These are phyloP conservation scores for Polia nebulosa DNA, from an alignment of 2,888 invertebrate species.

Conservation along the genomic window DNA sequence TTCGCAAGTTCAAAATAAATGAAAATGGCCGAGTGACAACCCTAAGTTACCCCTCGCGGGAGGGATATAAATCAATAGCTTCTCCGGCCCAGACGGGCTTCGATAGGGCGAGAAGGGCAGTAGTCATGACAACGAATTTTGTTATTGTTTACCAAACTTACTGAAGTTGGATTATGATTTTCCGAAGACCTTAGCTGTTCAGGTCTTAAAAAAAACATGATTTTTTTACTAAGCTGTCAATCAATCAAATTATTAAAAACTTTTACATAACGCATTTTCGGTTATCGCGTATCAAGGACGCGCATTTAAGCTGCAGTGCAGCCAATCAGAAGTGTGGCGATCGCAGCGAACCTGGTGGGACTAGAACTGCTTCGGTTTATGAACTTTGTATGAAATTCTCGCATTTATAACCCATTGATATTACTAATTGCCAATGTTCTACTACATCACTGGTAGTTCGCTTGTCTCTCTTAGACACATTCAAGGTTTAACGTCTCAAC, in stretches of 20 bases:
- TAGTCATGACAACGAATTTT: slow-evolving; percentile 1
- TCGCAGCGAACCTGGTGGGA: neutral
- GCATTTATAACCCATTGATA: neutral
- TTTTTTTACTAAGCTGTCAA: too few species aligned
- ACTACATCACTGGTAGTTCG: neutral
- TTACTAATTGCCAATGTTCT: slow-evolving; percentile 4
- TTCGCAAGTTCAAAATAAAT: neutral
- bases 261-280: slow-evolving; percentile 15
- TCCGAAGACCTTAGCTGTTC: neutral
- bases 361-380: neutral
- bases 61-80: slow-evolving; percentile 34
- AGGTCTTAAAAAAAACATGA: too few species aligned
- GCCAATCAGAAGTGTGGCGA: slow-evolving; percentile 3
- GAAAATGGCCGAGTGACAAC: slow-evolving; percentile 8
- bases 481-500: neutral
- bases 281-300: neutral
- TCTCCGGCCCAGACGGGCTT: neutral
- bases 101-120: neutral
- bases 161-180: too few species aligned
- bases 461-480: slow-evolving; percentile 1
- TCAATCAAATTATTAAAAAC: neutral
- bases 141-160: neutral
- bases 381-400: slow-evolving; percentile 27
- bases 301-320: too few species aligned
- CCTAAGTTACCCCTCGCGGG: slow-evolving; percentile 15